Percentiles rank a stretch among this genome's conserved stretches.
Conservation (phyloP, 2,797 vertebrate species). For the Sebastes diaconus region DNA sequence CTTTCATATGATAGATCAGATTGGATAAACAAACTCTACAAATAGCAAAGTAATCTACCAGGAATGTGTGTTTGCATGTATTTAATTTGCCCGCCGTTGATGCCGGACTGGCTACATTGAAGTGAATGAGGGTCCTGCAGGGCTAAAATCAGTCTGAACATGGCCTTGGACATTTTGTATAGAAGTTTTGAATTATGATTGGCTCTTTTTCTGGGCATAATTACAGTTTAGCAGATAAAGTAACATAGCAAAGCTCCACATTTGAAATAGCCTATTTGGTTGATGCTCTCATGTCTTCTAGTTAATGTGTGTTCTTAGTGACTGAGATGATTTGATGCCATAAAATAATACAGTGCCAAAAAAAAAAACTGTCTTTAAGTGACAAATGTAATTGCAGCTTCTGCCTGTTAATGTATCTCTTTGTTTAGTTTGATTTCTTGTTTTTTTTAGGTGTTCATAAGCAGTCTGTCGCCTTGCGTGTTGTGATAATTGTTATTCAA, state of each 20-base stretch:
- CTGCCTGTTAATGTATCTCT: neutral
- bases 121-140: too few relatives aligned
- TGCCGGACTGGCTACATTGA: neutral
- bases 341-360: neutral
- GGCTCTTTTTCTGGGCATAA: neutral
- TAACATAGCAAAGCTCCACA: too few relatives aligned
- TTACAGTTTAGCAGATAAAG: neutral
- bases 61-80: too few relatives aligned
- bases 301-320: neutral
- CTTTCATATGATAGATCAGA: neutral
- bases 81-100: neutral
- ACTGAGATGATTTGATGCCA: neutral
- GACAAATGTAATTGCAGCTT: neutral
- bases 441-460: neutral
- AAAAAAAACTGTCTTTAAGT: neutral
- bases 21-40: neutral
- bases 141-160: neutral
- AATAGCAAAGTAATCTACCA: neutral
- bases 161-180: neutral
- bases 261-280: neutral
- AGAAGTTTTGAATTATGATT: neutral
- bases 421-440: neutral
- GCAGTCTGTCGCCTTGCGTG: neutral
- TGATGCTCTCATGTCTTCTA: neutral
- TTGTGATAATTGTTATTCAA: slow-evolving; percentile 17